phyloP scores from a whole-genome alignment of 2,113 vertebrate species.

The Haemorhous mexicanus region DNA sequence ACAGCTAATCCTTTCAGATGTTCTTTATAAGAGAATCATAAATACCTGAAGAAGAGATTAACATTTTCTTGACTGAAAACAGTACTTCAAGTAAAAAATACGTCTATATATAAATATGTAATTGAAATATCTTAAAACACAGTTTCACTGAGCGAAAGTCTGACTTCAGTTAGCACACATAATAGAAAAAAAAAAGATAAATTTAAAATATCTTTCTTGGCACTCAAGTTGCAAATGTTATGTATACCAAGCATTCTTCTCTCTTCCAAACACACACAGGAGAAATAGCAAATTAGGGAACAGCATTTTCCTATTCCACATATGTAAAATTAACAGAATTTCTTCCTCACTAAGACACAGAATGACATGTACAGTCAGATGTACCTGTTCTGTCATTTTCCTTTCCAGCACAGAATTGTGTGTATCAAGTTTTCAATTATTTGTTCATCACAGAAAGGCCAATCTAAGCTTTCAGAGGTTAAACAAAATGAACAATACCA shows the following conservation, averaged over 20 bases:
- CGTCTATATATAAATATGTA: not conserved
- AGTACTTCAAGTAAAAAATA: not conserved
- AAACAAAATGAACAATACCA: not conserved
- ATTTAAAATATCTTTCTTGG: not conserved
- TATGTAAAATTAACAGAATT: not conserved
- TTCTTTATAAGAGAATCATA: not conserved
- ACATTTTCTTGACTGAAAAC: not conserved
- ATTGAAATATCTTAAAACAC: not conserved
- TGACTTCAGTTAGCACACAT: not conserved
- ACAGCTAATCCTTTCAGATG: constrained; percentile 27
- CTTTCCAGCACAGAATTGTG: not conserved
- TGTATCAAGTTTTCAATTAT: not conserved
- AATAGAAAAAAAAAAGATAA: not conserved
- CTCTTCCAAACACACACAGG: not conserved
- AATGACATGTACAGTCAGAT: not conserved
- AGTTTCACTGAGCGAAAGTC: not conserved
- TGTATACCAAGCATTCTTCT: not conserved
- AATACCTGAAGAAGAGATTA: not conserved
- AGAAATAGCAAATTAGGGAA: not conserved
- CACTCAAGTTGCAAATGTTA: not conserved
- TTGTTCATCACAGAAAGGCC: not conserved
- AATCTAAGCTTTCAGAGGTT: not conserved
- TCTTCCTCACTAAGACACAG: not conserved
- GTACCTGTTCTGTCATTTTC: not conserved
- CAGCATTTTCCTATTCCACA: not conserved